Conservation (phyloP, 2,888 invertebrate species). For the Luperina testacea region DNA sequence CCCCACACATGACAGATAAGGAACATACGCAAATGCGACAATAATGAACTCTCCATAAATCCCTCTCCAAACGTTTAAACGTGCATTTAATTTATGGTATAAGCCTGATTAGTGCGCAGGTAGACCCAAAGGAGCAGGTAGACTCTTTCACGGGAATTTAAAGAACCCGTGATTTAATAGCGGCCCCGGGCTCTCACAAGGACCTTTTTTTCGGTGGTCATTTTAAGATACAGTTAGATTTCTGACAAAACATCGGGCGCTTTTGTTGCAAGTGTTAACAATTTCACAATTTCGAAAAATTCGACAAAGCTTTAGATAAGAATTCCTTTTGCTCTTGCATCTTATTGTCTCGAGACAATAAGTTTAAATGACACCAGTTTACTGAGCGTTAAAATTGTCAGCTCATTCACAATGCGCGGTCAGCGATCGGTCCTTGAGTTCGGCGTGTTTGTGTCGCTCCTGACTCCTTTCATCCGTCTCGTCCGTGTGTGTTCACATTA, state of each 20-base stretch:
- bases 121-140: conserved; percentile 81
- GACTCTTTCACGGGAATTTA: conserved; percentile 81
- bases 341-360: conserved; percentile 65
- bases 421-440: conserved; percentile 66
- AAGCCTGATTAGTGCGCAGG: conserved; percentile 83
- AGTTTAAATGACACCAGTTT: conserved; percentile 63
- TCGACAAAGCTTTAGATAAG: conserved; percentile 63
- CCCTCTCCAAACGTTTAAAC: conserved; percentile 74
- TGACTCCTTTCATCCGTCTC: conserved; percentile 63
- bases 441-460: conserved; percentile 57
- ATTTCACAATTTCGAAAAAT: conserved; percentile 72
- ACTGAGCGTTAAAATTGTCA: conserved; percentile 68
- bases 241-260: conserved; percentile 62
- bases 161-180: conserved; percentile 65
- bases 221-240: conserved; percentile 83
- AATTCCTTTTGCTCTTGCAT: conserved; percentile 53
- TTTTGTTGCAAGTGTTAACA: conserved; percentile 81
- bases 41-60: conserved; percentile 85
- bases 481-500: conserved; percentile 57
- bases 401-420: conserved; percentile 64
- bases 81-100: conserved; percentile 84
- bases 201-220: conserved; percentile 82
- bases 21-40: conserved; percentile 77
- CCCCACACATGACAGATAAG: conserved; percentile 68
- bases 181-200: conserved; percentile 64